Evolutionary conservation across 2,113 vertebrate genomes (phyloP).

Genomic region (Phyllopteryx taeniolatus): DNA sequence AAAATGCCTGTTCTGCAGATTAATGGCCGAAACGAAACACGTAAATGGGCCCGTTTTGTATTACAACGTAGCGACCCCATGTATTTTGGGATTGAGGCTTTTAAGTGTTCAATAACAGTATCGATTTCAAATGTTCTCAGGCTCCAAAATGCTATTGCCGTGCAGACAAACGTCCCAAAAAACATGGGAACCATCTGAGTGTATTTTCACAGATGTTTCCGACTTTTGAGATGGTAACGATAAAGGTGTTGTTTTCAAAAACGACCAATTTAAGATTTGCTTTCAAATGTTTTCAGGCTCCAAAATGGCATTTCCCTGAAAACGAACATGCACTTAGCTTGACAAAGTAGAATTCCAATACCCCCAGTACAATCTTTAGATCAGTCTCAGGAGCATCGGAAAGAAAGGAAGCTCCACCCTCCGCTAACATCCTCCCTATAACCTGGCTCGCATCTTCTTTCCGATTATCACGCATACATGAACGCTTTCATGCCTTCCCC

Average conservation of each 20-base stretch:
- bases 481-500: background rate
- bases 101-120: background rate
- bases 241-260: too few species aligned
- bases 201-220: background rate
- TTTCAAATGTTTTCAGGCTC: background rate
- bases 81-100: background rate
- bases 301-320: background rate
- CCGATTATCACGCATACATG: background rate
- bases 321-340: background rate
- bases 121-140: background rate
- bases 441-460: slow-evolving; percentile 23
- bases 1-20: too few species aligned
- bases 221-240: too few species aligned
- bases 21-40: too few species aligned
- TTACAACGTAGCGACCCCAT: background rate
- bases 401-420: slow-evolving; percentile 54
- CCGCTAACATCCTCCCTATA: slow-evolving; percentile 31
- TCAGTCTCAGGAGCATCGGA: slow-evolving; percentile 35
- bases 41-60: background rate
- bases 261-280: too few species aligned
- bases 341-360: background rate
- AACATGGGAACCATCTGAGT: background rate
- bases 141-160: background rate
- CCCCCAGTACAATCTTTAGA: background rate
- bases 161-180: background rate